phyloP scores from a whole-genome alignment of 2,113 vertebrate species.

The Notarius quadriscutis region DNA sequence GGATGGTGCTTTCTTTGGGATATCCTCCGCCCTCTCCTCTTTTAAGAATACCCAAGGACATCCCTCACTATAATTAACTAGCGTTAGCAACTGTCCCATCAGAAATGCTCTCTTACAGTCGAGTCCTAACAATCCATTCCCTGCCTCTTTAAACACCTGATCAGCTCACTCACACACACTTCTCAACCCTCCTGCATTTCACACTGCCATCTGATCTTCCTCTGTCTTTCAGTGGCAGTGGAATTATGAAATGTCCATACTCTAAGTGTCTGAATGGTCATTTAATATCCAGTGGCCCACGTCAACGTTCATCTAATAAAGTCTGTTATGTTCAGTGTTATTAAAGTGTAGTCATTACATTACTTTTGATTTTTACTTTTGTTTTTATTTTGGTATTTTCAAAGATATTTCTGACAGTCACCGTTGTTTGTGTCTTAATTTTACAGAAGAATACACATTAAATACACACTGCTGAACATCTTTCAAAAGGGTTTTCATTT shows the following conservation, averaged over 20 bases:
- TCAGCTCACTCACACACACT: slow-evolving; percentile 22
- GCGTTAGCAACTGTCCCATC: slow-evolving; percentile 39
- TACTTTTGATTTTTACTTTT: background rate
- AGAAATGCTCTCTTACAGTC: slow-evolving; percentile 41
- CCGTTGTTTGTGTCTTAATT: background rate
- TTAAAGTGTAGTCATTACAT: background rate
- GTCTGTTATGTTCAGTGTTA: background rate
- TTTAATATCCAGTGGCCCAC: background rate
- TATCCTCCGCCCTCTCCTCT: slow-evolving; percentile 44
- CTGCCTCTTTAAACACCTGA: slow-evolving; percentile 45
- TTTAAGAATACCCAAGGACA: slow-evolving; percentile 55
- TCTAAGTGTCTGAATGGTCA: background rate
- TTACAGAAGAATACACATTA: background rate
- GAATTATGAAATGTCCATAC: slow-evolving; percentile 30
- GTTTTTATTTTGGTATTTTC: background rate
- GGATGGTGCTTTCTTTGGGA: slow-evolving; percentile 40
- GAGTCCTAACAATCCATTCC: slow-evolving; percentile 37
- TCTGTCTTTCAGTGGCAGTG: slow-evolving; percentile 16
- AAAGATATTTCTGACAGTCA: background rate
- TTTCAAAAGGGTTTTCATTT: background rate
- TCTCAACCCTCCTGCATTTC: background rate
- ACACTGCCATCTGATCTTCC: slow-evolving; percentile 10
- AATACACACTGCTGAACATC: background rate
- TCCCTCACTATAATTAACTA: slow-evolving; percentile 50
- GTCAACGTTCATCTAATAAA: background rate